Percentiles rank a stretch among this genome's conserved stretches.
Evolutionary conservation across 2,888 invertebrate genomes (phyloP).

Genomic region (Ligdia adustata): DNA sequence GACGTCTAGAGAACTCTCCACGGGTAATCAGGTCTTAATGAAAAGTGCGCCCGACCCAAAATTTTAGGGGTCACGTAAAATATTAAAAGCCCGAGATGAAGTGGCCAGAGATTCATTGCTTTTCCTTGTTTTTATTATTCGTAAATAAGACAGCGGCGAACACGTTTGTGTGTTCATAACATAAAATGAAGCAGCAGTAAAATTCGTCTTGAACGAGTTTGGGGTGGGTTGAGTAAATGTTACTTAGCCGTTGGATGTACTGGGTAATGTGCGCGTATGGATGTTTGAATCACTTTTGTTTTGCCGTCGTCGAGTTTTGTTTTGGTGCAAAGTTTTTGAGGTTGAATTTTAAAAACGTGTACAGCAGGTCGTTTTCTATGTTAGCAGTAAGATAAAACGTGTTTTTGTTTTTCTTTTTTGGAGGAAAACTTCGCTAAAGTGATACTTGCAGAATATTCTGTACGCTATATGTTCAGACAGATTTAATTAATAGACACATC

Average conservation of each 20-base stretch:
- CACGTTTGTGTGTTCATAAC: slow-evolving; percentile 66
- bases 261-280: slow-evolving; percentile 50
- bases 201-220: slow-evolving; percentile 60
- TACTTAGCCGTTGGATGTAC: slow-evolving; percentile 54
- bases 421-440: too few species aligned
- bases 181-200: slow-evolving; percentile 75
- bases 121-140: slow-evolving; percentile 83
- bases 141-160: slow-evolving; percentile 70
- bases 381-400: slow-evolving; percentile 3
- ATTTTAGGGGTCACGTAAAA: slow-evolving; percentile 84
- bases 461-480: too few species aligned
- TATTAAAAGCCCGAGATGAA: slow-evolving; percentile 82
- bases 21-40: slow-evolving; percentile 82
- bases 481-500: neutral
- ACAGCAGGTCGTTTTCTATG: neutral
- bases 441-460: too few species aligned
- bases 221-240: slow-evolving; percentile 61
- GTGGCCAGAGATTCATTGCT: slow-evolving; percentile 82
- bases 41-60: slow-evolving; percentile 74
- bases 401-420: slow-evolving; percentile 1
- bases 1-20: slow-evolving; percentile 67
- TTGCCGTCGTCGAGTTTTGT: slow-evolving; percentile 17
- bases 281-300: slow-evolving; percentile 43
- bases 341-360: slow-evolving; percentile 25
- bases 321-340: slow-evolving; percentile 13